A percentile compares a stretch with the other conserved stretches of the same genome.
Conservation (phyloP, 2,113 vertebrate genomes). For the Silurus asotus region DNA sequence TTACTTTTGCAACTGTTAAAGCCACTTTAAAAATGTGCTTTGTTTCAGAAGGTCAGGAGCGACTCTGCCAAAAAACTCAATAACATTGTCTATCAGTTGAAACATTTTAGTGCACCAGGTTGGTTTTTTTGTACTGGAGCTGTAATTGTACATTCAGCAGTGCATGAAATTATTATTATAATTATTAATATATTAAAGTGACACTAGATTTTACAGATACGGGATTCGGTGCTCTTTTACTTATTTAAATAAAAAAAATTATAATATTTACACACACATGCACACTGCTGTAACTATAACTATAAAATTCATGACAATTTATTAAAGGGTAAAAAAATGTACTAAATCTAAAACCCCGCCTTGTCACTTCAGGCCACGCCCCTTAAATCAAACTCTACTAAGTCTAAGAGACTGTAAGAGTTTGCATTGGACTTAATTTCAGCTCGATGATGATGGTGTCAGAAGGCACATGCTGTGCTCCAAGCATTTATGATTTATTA, state of each 20-base stretch:
- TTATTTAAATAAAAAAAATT: background rate
- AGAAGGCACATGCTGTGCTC: background rate
- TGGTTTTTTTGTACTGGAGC: background rate
- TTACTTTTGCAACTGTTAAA: slow-evolving; percentile 64
- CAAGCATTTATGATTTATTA: background rate
- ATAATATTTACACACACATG: background rate
- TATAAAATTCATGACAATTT: too few species aligned
- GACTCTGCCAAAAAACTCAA: slow-evolving; percentile 4
- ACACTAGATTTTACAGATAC: too few species aligned
- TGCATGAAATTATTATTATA: background rate
- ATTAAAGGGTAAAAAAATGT: background rate
- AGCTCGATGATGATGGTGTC: background rate
- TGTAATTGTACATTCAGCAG: too few species aligned
- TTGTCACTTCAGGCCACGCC: background rate
- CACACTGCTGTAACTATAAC: background rate
- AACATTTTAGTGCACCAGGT: background rate
- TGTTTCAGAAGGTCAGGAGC: slow-evolving; percentile 7
- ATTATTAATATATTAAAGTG: background rate
- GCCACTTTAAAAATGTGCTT: slow-evolving; percentile 39
- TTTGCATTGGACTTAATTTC: too few species aligned
- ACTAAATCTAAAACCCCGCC: background rate
- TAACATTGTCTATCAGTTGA: background rate
- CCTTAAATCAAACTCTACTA: background rate
- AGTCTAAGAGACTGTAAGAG: background rate
- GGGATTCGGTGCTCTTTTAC: background rate